These are phyloP conservation scores for Agrochola lychnidis DNA, from an alignment of 2,888 invertebrate genomes.

Conservation along the genomic window DNA sequence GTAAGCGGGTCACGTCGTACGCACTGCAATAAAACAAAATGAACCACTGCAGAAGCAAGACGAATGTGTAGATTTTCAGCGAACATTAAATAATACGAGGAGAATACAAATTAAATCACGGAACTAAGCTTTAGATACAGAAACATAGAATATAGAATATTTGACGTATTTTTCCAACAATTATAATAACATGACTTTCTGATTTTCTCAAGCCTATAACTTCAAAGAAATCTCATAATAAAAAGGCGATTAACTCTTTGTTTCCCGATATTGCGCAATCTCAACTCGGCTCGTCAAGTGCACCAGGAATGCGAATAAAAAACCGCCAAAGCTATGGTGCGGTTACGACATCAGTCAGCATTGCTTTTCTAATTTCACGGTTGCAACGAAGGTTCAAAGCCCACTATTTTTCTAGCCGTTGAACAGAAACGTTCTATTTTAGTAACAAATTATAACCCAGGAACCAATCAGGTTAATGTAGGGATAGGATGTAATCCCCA, in stretches of 20 bases:
- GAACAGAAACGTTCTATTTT: slow-evolving; percentile 57
- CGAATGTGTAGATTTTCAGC: slow-evolving; percentile 76
- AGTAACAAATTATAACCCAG: slow-evolving; percentile 48
- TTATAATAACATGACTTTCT: slow-evolving; percentile 23
- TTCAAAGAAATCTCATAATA: slow-evolving; percentile 21
- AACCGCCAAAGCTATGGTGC: slow-evolving; percentile 68
- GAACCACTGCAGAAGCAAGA: slow-evolving; percentile 77
- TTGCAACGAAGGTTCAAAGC: slow-evolving; percentile 62
- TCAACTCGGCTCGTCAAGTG: slow-evolving; percentile 60
- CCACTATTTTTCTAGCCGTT: slow-evolving; percentile 55
- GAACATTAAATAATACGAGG: slow-evolving; percentile 67
- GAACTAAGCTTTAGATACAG: slow-evolving; percentile 65
- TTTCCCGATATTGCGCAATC: slow-evolving; percentile 66
- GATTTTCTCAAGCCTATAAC: slow-evolving; percentile 2
- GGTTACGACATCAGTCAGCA: slow-evolving; percentile 59
- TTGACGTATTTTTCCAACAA: slow-evolving; percentile 32
- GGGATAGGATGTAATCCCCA: slow-evolving; percentile 46
- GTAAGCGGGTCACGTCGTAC: slow-evolving; percentile 84
- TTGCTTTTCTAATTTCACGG: slow-evolving; percentile 68
- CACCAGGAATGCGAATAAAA: slow-evolving; percentile 74
- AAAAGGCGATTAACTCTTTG: slow-evolving; percentile 29
- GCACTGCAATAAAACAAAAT: slow-evolving; percentile 82
- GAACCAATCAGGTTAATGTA: slow-evolving; percentile 53
- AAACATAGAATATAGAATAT: no score
- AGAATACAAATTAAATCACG: slow-evolving; percentile 77